phyloP scores from a whole-genome alignment of 92 coral and sea anemone species.

The Ricordea florida region DNA sequence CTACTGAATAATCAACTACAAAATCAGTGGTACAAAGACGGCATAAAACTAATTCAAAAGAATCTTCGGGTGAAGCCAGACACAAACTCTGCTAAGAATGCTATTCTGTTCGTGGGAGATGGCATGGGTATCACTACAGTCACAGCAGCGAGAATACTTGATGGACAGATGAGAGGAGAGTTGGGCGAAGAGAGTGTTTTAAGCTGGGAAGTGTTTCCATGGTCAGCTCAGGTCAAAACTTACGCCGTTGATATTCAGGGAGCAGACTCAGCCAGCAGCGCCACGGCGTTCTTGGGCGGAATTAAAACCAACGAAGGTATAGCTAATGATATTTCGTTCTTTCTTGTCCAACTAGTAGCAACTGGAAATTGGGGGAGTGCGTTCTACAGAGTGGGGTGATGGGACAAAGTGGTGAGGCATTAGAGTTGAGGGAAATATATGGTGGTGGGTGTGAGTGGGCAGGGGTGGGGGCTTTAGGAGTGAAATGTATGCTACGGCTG shows the following conservation, averaged over 20 bases:
- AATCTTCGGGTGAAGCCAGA: conserved; percentile 65
- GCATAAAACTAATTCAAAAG: conserved; percentile 63
- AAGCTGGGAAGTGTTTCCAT: conserved; percentile 81
- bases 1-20: conserved; percentile 47
- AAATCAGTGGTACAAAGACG: conserved; percentile 84
- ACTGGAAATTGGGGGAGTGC: no score
- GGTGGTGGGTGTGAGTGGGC: no score
- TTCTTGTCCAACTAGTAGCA: no score
- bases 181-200: conserved; percentile 81
- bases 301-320: conserved; percentile 80
- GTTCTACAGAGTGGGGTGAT: no score
- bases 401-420: no score
- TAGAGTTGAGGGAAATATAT: no score
- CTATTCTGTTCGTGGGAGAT: conserved; percentile 82
- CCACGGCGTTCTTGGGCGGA: conserved; percentile 84
- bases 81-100: conserved; percentile 77
- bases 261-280: conserved; percentile 93
- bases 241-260: conserved; percentile 77
- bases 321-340: no score
- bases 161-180: conserved; percentile 69
- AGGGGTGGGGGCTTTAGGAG: no score
- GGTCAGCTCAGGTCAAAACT: conserved; percentile 79
- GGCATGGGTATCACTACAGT: conserved; percentile 77
- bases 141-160: conserved; percentile 69
- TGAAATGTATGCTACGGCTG: no score